Base-by-base conservation (phyloP, 2,888 invertebrate species). In the Nemapogon koenigi region DNA sequence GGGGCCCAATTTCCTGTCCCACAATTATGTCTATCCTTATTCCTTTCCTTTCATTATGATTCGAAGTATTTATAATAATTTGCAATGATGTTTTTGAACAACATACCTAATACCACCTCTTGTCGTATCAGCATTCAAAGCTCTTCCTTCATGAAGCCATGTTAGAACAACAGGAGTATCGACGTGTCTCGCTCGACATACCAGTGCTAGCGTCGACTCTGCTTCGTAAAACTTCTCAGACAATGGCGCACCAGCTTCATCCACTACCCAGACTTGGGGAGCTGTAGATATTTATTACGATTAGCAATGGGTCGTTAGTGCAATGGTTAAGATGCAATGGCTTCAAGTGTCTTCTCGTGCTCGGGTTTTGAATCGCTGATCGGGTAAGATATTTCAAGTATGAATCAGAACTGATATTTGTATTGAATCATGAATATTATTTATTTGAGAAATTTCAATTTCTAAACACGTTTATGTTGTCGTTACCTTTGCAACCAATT, bases 261-360 rank as follows among this genome's bases (percentile, higher is more conserved):
- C 87, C 6, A 86, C 83, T 47, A 88, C 86, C 68, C 83, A 82
- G 11, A 87, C 86, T 68, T 86, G 85, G 11, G 87, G 87, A 11
- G 86, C 87, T 88, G 66, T 2, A 53, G 22, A 8, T 7, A 22
- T 7, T 7, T 6, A 22, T 22, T 22, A 22, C 22, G 8, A 22
- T 22, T 22, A 22, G 22, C 22, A 22, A 22, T 22, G 6, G 22
- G 22, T 7, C n/a, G n/a, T n/a, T n/a, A n/a, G n/a, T n/a, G n/a
- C n/a, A n/a, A n/a, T n/a, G n/a, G n/a, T n/a, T n/a, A n/a, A n/a
- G n/a, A n/a, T n/a, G n/a, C n/a, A n/a, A n/a, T n/a, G n/a, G n/a
- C n/a, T n/a, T n/a, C n/a, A n/a, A n/a, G n/a, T n/a, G n/a, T n/a
- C n/a, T n/a, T n/a, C n/a, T n/a, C n/a, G n/a, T n/a, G n/a, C n/a